A percentile compares a stretch with the other conserved stretches of the same genome.
These are phyloP conservation scores for Artibeus lituratus DNA, from an alignment of 2,797 vertebrate genomes.

Conservation along the genomic window DNA sequence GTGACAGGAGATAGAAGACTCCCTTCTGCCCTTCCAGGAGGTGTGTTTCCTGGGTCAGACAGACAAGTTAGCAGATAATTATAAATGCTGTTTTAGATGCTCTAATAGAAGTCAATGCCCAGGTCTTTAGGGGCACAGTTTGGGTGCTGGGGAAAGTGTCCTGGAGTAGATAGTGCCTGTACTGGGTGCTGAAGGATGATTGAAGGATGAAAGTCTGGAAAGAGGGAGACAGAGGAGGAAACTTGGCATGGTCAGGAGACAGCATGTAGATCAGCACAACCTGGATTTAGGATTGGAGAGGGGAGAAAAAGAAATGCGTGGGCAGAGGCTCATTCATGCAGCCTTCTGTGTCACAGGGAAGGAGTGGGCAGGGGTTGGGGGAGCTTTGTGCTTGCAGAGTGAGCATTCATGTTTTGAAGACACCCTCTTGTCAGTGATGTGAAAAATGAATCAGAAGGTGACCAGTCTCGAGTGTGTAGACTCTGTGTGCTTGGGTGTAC, in stretches of 20 bases:
- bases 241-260: not conserved
- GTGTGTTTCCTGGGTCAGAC: not conserved
- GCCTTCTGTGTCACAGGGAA: not conserved
- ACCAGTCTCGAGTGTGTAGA: not conserved
- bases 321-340: not conserved
- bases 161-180: not conserved
- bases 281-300: not conserved
- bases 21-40: not conserved
- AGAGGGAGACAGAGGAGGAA: not conserved
- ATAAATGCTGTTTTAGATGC: not conserved
- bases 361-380: not conserved
- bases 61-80: not conserved
- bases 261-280: not conserved
- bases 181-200: not conserved
- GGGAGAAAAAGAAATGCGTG: not conserved
- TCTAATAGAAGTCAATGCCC: not conserved
- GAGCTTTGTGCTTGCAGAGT: not conserved
- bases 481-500: not conserved
- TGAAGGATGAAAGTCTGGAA: not conserved
- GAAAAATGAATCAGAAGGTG: not conserved
- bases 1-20: not conserved
- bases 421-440: not conserved
- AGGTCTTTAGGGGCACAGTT: not conserved
- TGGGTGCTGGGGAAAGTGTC: not conserved
- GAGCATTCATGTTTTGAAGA: not conserved